Evolutionary conservation across 2,888 invertebrate species (phyloP), one percentile per base, ranked within the genome.

Genomic region (Ichneumoninae sp.): DNA sequence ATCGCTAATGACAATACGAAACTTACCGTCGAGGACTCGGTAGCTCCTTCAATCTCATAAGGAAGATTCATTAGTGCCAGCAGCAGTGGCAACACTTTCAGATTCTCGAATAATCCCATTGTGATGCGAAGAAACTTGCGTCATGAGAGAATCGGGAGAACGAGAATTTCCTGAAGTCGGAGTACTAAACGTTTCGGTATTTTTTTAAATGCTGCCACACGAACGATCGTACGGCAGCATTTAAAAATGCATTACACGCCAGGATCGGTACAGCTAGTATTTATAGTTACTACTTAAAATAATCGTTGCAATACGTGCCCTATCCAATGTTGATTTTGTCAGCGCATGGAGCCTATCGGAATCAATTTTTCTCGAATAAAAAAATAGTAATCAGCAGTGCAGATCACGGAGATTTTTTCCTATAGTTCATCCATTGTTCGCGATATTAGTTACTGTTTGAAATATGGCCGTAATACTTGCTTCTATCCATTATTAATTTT

Each of bases 21-120:
- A 91, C 89, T 91, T 90, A 91, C 91, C 91, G 87, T 89, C 80
- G 88, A 86, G 86, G 85, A 85, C 84, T 89, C 88, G 84, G 81
- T 86, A 72, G 85, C 80, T 47, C 82, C 87, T 78, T 86, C 80
- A 82, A 86, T 84, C 71, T 52, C 79, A 62, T 16, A 22, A 50
- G 30, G 52, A 81, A 82, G 70, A 74, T 79, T 86, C 77, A 89
- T 87, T 75, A 89, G 75, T 82, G 85, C 85, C 75, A 88, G 72
- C 75, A 88, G 79, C 77, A 88, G 84, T 82, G 88, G 86, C 78
- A 91, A 87, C 87, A 90, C 91, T 90, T 90, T 92, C 89, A 89
- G 88, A 86, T 85, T 79, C 87, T 90, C 85, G 83, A 90, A 86
- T 77, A 87, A 74, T 85, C 80, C 86, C 90, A 91, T 91, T 88